phyloP scores from a whole-genome alignment of 1,140 invertebrate genomes.

The Caenorhabditis latens region DNA sequence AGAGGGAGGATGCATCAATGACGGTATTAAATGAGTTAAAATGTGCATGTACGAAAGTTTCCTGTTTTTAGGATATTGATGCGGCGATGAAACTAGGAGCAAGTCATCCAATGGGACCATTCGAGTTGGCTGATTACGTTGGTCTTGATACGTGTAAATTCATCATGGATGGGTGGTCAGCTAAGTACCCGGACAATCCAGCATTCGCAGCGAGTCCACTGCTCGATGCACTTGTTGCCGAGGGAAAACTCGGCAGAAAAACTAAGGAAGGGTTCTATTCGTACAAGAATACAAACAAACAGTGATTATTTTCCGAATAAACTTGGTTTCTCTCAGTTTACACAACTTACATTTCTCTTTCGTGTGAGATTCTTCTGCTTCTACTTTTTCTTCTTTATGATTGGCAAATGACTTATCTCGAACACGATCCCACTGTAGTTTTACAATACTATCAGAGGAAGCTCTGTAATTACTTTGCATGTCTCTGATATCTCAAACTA shows the following conservation, averaged over 20 bases:
- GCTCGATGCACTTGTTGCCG: constrained; percentile 84
- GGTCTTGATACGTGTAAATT: constrained; percentile 81
- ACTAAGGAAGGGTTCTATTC: constrained; percentile 89
- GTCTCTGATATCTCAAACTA: too few relatives aligned
- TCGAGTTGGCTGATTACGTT: constrained; percentile 80
- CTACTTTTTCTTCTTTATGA: not conserved
- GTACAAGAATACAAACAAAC: constrained; percentile 79
- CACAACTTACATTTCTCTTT: too few relatives aligned
- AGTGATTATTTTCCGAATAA: not conserved
- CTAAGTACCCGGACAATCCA: constrained; percentile 85
- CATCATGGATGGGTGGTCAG: constrained; percentile 83
- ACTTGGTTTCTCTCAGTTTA: too few relatives aligned
- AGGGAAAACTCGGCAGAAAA: constrained; percentile 88
- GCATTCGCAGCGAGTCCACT: constrained; percentile 83
- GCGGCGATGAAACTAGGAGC: constrained; percentile 80
- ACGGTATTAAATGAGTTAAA: constrained; percentile 1
- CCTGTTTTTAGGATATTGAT: constrained; percentile 78
- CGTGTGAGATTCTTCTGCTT: too few relatives aligned
- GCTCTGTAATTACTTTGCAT: not conserved
- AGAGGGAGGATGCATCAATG: constrained; percentile 82
- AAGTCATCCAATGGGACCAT: constrained; percentile 80
- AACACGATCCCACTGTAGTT: not conserved
- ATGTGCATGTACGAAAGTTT: not conserved
- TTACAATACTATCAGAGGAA: not conserved
- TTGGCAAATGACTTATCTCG: not conserved